Conservation (phyloP, 2,797 vertebrate genomes). For the Odontamblyopus lacepedii region DNA sequence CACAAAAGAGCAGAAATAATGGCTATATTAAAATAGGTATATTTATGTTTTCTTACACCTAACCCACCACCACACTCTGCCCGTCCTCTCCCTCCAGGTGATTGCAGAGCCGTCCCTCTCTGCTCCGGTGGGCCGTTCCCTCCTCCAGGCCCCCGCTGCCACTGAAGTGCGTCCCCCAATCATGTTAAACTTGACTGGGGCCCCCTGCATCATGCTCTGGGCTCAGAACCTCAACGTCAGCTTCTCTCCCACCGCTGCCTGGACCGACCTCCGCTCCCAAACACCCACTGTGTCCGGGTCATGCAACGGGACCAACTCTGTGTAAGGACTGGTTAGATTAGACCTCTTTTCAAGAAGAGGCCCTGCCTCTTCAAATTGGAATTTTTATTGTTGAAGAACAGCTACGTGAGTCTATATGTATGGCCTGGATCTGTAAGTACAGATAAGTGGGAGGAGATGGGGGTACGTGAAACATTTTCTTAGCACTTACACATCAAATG, state of each 20-base stretch:
- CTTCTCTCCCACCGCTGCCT: neutral
- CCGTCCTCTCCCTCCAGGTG: conserved; percentile 49
- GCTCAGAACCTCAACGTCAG: conserved; percentile 78
- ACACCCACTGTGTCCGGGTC: conserved; percentile 62
- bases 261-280: conserved; percentile 69
- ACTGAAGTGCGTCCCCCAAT: conserved; percentile 68
- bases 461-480: too few relatives aligned
- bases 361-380: too few relatives aligned
- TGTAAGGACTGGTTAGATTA: conserved; percentile 61
- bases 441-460: too few relatives aligned
- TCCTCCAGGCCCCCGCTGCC: conserved; percentile 62
- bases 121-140: conserved; percentile 70
- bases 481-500: too few relatives aligned
- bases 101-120: conserved; percentile 47
- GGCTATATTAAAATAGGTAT: too few relatives aligned
- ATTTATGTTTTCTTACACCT: too few relatives aligned
- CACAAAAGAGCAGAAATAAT: too few relatives aligned
- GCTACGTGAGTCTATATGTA: neutral
- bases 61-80: too few relatives aligned
- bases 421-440: neutral
- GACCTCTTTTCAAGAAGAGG: too few relatives aligned
- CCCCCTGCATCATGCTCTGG: conserved; percentile 86
- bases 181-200: conserved; percentile 51
- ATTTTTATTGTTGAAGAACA: too few relatives aligned
- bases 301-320: conserved; percentile 65